Evolutionary conservation across 2,888 invertebrate genomes (phyloP).

Genomic region (Plebejus melissa): DNA sequence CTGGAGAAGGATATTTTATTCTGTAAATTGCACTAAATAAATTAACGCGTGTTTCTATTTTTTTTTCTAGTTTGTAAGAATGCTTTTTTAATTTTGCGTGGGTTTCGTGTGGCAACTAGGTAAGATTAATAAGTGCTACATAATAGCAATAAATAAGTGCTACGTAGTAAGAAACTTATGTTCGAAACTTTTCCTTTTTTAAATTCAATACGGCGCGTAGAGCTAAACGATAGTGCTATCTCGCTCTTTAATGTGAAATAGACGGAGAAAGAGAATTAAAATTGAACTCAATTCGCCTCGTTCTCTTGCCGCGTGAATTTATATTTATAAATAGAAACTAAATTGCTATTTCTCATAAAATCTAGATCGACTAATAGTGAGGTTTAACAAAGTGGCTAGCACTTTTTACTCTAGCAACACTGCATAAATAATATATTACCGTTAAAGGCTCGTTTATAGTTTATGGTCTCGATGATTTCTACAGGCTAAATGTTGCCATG

Average conservation of each 20-base stretch:
- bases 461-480: neutral
- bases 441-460: slow-evolving; percentile 1
- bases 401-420: slow-evolving; percentile 15
- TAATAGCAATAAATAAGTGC: slow-evolving; percentile 12
- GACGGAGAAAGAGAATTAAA: neutral
- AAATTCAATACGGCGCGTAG: slow-evolving; percentile 14
- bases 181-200: neutral
- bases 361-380: slow-evolving; percentile 11
- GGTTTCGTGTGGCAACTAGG: slow-evolving; percentile 37
- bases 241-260: neutral
- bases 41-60: slow-evolving; percentile 54
- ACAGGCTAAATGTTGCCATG: slow-evolving; percentile 31
- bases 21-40: slow-evolving; percentile 52
- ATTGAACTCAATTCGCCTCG: neutral
- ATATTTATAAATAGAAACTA: slow-evolving; percentile 20
- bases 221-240: neutral
- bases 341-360: slow-evolving; percentile 10
- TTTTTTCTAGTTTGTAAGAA: slow-evolving; percentile 64
- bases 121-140: slow-evolving; percentile 4
- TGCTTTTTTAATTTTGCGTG: slow-evolving; percentile 59
- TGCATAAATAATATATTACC: slow-evolving; percentile 20
- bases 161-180: neutral
- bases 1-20: slow-evolving; percentile 39
- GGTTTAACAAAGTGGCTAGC: slow-evolving; percentile 4
- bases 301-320: slow-evolving; percentile 1